These are phyloP conservation scores for Zosterops hypoxanthus DNA, from an alignment of 2,113 vertebrate genomes.

Conservation along the genomic window DNA sequence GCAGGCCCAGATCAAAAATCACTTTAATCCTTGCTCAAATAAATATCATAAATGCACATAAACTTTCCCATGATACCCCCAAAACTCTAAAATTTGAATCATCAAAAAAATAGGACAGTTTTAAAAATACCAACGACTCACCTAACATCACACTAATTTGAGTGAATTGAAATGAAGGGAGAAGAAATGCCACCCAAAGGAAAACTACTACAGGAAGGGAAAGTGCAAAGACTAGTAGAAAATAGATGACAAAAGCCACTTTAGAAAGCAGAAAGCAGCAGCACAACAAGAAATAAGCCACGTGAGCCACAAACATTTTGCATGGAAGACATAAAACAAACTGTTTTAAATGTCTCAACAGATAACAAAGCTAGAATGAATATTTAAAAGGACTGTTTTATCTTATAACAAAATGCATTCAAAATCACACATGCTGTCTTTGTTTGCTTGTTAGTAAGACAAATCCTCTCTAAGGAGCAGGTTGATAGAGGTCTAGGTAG, in stretches of 20 bases:
- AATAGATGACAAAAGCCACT: not conserved
- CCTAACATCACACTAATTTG: not conserved
- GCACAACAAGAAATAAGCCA: not conserved
- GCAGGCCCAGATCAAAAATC: not conserved
- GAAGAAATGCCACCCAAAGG: not conserved
- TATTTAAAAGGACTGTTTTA: constrained; percentile 5
- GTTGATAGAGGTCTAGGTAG: not conserved
- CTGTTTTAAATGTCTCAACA: not conserved
- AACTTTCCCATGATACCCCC: not conserved
- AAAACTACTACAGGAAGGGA: not conserved
- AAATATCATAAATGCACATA: not conserved
- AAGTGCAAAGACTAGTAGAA: not conserved
- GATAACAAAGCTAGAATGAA: constrained; percentile 19
- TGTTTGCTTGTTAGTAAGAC: constrained; percentile 48
- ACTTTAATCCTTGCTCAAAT: not conserved
- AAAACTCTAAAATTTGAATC: not conserved
- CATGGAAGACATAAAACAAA: not conserved
- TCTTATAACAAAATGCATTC: not conserved
- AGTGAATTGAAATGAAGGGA: not conserved
- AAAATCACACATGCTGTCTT: not conserved
- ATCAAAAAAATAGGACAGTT: not conserved
- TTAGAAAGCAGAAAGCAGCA: not conserved
- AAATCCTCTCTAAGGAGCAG: not conserved
- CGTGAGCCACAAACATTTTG: not conserved
- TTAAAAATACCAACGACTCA: not conserved